Conservation (phyloP, 2,113 vertebrate species). For the Psilopsiagon aurifrons region DNA sequence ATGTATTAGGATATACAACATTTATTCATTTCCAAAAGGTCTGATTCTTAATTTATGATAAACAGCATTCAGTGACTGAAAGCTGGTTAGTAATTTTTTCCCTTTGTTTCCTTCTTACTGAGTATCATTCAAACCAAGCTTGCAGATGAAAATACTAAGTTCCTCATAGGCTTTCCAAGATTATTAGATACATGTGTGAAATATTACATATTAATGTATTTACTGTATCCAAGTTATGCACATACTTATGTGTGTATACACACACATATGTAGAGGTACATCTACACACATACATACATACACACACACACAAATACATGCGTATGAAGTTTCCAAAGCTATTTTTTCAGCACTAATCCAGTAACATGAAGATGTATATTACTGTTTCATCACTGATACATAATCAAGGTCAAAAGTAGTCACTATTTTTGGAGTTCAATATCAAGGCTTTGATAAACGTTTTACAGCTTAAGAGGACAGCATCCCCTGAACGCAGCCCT, state of each 20-base stretch:
- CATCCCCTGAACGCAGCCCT: not conserved
- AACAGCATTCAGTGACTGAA: not conserved
- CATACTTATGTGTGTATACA: fast-evolving
- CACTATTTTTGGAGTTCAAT: not conserved
- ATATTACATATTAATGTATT: not conserved
- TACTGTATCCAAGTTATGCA: not conserved
- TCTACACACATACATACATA: not conserved
- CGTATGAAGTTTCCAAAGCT: not conserved
- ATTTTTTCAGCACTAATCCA: not conserved
- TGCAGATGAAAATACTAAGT: not conserved
- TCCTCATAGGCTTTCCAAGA: not conserved
- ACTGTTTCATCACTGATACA: not conserved
- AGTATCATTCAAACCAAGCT: not conserved
- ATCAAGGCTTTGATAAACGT: not conserved
- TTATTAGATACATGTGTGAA: not conserved
- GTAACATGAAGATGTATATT: not conserved
- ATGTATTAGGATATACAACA: not conserved
- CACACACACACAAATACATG: not conserved
- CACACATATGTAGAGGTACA: not conserved
- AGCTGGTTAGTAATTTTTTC: not conserved
- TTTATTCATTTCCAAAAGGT: not conserved
- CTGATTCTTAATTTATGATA: not conserved
- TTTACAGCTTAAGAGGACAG: not conserved
- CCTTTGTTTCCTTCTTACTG: not conserved
- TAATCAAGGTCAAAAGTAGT: not conserved